Evolutionary conservation across 2,113 vertebrate genomes (phyloP), one percentile per base, ranked within the genome.

Genomic region (Hemiscyllium ocellatum): DNA sequence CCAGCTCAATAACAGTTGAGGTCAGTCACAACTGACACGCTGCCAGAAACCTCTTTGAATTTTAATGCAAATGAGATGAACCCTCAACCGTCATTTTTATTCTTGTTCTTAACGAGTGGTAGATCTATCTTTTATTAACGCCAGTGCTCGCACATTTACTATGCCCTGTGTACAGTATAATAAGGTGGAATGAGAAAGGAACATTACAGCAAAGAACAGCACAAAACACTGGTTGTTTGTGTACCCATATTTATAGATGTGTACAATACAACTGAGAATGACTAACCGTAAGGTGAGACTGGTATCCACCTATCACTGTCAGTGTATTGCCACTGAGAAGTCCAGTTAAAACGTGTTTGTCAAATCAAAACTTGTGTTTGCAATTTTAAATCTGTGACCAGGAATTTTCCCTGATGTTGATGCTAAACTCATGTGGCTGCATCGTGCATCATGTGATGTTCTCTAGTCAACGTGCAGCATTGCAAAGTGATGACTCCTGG

Each of bases 1-100:
- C 89, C 89, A 37, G 61, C 33, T 93, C 89, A 93, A 68, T 95
- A 37, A 95, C 93, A 95, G 33, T 50, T 72, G 68, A 95, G 94
- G 69, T 72, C 94, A 95, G 68, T 24, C n/a, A 50, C 22, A 70
- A 24, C 69, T 94, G 93, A 94, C 66, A 68, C 37, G 29, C 42
- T 95, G 42, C 42, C 19, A 24, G 94, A 95, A 95, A 33, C 94
- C 29, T 76, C 47, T 95, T 95, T 52, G 68, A 95, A 95, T 95
- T 50, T 95, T 95, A 95, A 95, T 95, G 47, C 37, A 50, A 33
- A 50, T 70, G 94, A 95, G 72, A 95, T 76, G 4, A 95, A 72
- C 47, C 69, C 66, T 70, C 68, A 52, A 52, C 17, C 2, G 42
- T 8, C 76, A 72, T 95, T 95, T 70, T 70, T 95, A 13, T 70